A percentile compares a stretch with the other conserved stretches of the same genome.
These are phyloP conservation scores for Glomeris maerens DNA, from an alignment of 1,140 invertebrate genomes.

Conservation along the genomic window DNA sequence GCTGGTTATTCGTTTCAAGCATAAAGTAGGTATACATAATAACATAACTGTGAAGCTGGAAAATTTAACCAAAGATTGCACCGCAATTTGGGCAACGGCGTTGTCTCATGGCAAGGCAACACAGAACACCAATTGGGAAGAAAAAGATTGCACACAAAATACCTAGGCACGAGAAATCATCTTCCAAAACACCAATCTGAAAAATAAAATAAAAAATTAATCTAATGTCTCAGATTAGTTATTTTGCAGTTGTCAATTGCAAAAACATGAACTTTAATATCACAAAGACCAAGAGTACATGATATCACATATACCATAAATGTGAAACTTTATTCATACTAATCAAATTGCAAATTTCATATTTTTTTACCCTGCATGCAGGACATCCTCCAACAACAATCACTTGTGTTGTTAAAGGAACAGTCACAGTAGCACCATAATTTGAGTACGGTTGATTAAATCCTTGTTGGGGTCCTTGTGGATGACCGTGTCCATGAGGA, in stretches of 20 bases:
- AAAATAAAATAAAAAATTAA: slow-evolving; percentile 11
- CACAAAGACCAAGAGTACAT: not conserved
- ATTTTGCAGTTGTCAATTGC: not conserved
- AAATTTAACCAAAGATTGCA: slow-evolving; percentile 49
- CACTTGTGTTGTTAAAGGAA: slow-evolving; percentile 40
- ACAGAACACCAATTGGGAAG: slow-evolving; percentile 68
- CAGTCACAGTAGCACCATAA: slow-evolving; percentile 7
- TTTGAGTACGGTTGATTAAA: too few species aligned
- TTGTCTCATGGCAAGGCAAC: slow-evolving; percentile 61
- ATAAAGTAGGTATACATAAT: too few species aligned
- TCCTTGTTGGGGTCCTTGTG: too few species aligned
- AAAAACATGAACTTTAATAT: not conserved
- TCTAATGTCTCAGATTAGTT: not conserved
- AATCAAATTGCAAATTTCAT: slow-evolving; percentile 8
- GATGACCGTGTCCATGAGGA: too few species aligned
- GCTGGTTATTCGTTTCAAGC: too few species aligned
- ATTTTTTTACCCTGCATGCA: slow-evolving; percentile 49
- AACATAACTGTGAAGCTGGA: too few species aligned
- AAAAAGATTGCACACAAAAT: slow-evolving; percentile 69
- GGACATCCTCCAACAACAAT: slow-evolving; percentile 65
- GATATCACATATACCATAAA: not conserved
- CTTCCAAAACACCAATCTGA: slow-evolving; percentile 62
- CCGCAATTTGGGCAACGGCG: slow-evolving; percentile 68
- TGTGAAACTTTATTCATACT: not conserved
- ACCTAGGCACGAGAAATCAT: slow-evolving; percentile 66